Base-by-base conservation (phyloP, 2,888 invertebrate species). In the Hedychridium roseum region DNA sequence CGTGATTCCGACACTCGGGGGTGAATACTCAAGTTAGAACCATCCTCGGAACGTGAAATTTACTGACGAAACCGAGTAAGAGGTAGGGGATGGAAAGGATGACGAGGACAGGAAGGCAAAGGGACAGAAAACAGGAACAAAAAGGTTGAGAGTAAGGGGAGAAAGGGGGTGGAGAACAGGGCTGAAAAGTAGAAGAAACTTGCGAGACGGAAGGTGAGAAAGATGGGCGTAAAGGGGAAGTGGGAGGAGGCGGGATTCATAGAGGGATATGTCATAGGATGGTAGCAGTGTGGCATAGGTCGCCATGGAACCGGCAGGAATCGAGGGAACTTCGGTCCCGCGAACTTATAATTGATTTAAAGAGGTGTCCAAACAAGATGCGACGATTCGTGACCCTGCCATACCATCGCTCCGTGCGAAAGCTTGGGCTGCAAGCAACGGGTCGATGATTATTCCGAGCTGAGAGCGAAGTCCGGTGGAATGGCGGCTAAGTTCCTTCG, bases 291-390 rank as follows among this genome's bases (percentile, higher is more conserved):
- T 30, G 30, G 30, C 11, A 30, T 6, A 4, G 4, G 4, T 11
- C 4, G n/a, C 3, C 2, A 32, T 3, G 15, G 12, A 4, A 15
- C 12, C 12, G 2, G 14, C 3, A 32, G 14, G 32, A 9, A 35
- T n/a, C n/a, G 20, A 14, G 5, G 9, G 16, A 3, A 17, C 18
- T 17, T 35, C 18, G 35, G 15, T n/a, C 20, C 32, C 54, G 23
- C 45, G 14, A 60, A 58, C 56, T 60, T 43, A 47, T 63, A 64
- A 64, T 59, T 63, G 63, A 64, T 64, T 64, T 64, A 63, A 60
- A 63, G 62, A 54, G 56, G 54, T 54, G 64, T 58, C 58, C 56
- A 60, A 64, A 62, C 64, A 63, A 60, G 62, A 54, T 64, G 62
- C 45, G 27, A 34, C 21, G 23, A 17, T n/a, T 32, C 16, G 7